These are phyloP conservation scores for Xestia xanthographa DNA, from an alignment of 2,888 invertebrate genomes.

Conservation along the genomic window DNA sequence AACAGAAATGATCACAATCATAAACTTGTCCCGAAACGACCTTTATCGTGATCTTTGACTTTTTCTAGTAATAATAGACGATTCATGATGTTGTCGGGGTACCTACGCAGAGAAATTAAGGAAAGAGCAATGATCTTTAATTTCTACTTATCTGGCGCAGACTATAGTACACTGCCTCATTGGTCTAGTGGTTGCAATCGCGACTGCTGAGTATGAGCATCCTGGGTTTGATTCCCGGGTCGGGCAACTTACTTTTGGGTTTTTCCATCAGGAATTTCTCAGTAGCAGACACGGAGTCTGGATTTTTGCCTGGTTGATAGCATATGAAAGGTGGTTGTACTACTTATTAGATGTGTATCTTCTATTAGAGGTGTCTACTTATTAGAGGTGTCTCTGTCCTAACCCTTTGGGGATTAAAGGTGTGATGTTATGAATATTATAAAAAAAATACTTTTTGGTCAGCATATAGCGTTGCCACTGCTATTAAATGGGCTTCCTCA, in stretches of 20 bases:
- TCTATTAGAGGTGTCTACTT: too few species aligned
- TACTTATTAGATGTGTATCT: too few species aligned
- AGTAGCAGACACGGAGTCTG: background rate
- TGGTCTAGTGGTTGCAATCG: background rate
- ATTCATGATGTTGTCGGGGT: too few species aligned
- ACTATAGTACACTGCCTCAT: background rate
- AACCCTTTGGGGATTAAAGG: background rate
- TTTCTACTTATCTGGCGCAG: too few species aligned
- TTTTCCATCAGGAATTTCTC: background rate
- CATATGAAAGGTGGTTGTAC: too few species aligned
- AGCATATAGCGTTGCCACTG: background rate
- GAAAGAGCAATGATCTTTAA: too few species aligned
- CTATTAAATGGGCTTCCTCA: background rate
- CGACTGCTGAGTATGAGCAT: background rate
- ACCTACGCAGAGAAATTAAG: too few species aligned
- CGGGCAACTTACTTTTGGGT: background rate
- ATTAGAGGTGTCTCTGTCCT: too few species aligned
- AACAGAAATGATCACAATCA: too few species aligned
- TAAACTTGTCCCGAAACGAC: too few species aligned
- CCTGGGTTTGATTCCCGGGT: background rate
- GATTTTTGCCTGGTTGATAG: background rate
- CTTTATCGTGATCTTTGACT: too few species aligned
- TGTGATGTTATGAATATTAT: background rate
- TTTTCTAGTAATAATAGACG: too few species aligned
- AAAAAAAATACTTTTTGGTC: background rate